phyloP scores from a whole-genome alignment of 2,888 invertebrate species.

The Rhyacophila evoluta region DNA sequence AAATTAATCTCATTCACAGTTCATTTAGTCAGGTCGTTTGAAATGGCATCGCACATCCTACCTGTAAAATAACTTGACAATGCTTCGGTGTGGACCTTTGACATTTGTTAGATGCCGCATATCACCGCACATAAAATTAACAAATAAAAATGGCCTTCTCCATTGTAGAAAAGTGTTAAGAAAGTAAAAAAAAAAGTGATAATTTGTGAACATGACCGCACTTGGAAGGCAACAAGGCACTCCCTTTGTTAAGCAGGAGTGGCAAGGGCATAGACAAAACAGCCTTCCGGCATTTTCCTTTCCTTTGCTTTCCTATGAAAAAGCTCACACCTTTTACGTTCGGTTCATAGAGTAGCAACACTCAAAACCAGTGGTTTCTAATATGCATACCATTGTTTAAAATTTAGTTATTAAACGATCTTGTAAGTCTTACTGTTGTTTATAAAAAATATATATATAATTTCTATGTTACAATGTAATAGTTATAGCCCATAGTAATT shows the following conservation, averaged over 20 bases:
- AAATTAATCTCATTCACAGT: neutral
- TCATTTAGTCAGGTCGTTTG: conserved; percentile 3
- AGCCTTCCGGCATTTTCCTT: conserved; percentile 7
- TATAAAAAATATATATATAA: too few species aligned
- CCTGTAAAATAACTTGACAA: conserved; percentile 8
- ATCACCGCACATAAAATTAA: conserved; percentile 6
- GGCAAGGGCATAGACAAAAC: neutral
- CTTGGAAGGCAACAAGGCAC: conserved; percentile 4
- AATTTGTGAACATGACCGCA: conserved; percentile 10
- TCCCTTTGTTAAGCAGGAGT: conserved; percentile 10
- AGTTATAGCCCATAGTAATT: too few species aligned
- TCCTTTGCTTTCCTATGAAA: conserved; percentile 3
- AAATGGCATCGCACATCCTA: neutral
- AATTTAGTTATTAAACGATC: too few species aligned
- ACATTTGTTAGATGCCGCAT: neutral
- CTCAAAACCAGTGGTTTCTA: neutral
- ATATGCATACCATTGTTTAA: neutral
- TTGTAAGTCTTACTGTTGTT: too few species aligned
- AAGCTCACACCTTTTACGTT: conserved; percentile 7
- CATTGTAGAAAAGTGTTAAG: neutral
- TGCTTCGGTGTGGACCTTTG: neutral
- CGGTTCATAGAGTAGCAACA: neutral
- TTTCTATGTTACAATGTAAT: too few species aligned
- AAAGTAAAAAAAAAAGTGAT: neutral
- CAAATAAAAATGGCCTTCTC: neutral